Conservation (phyloP, 2,113 vertebrate species). For the Arenaria interpres region DNA sequence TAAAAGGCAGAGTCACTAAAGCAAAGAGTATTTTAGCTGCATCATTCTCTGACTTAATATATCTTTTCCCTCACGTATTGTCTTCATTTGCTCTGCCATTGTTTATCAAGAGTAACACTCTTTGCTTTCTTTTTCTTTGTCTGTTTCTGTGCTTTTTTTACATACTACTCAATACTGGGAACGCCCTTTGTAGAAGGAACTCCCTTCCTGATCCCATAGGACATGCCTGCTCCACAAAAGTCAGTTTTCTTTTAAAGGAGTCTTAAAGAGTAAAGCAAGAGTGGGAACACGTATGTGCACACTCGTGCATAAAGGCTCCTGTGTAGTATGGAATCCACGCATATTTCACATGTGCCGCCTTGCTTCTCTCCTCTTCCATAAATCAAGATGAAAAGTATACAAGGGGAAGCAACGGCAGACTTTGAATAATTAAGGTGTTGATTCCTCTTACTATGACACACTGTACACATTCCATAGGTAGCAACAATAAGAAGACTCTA, state of each 20-base stretch:
- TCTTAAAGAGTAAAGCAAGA: neutral
- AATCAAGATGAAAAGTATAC: slow-evolving; percentile 72
- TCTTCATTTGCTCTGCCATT: neutral
- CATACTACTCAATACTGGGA: neutral
- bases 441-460: neutral
- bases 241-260: neutral
- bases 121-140: neutral
- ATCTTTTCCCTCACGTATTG: neutral
- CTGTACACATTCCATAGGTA: neutral
- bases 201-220: slow-evolving; percentile 25
- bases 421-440: neutral
- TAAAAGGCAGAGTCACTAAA: neutral
- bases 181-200: slow-evolving; percentile 5
- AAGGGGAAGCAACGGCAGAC: slow-evolving; percentile 17
- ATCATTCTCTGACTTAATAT: neutral
- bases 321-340: neutral
- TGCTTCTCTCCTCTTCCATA: neutral
- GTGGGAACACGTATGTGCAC: neutral
- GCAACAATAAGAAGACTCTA: neutral
- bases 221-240: neutral
- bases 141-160: neutral
- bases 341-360: neutral
- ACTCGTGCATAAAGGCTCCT: neutral
- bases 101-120: neutral
- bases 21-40: neutral